Percentiles rank a stretch among this genome's conserved stretches.
phyloP scores from a whole-genome alignment of 2,797 vertebrate genomes.

The Sebastes diploproa region DNA sequence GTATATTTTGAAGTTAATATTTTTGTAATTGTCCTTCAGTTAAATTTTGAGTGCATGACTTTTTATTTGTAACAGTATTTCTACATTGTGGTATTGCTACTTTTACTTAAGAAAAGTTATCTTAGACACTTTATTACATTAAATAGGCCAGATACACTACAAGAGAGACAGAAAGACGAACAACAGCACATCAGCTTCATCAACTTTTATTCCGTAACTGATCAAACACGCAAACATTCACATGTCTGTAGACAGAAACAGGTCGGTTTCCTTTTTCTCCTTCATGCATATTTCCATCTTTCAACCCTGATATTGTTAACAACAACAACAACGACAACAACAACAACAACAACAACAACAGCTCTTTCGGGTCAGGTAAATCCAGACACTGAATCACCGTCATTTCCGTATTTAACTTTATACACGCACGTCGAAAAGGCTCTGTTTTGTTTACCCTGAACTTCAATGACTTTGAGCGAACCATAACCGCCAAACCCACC shows the following conservation, averaged over 20 bases:
- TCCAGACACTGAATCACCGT: conserved; percentile 57
- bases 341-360: conserved; percentile 13
- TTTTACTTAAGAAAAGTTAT: background rate
- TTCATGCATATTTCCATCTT: conserved; percentile 17
- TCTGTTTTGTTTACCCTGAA: conserved; percentile 24
- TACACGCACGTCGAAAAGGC: background rate
- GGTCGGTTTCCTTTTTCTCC: background rate
- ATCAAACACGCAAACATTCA: conserved; percentile 44
- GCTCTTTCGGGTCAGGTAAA: conserved; percentile 58
- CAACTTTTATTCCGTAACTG: conserved; percentile 61
- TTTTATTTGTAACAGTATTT: background rate
- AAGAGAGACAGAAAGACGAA: background rate
- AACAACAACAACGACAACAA: conserved; percentile 24
- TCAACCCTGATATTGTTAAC: conserved; percentile 2
- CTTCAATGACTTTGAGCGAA: conserved; percentile 11
- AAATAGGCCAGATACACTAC: background rate
- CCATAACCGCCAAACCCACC: background rate
- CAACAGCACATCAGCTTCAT: background rate
- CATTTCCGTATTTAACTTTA: conserved; percentile 56
- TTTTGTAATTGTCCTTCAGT: background rate
- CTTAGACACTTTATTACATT: rapidly evolving
- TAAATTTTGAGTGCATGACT: background rate
- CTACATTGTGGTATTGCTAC: background rate
- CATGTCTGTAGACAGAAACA: conserved; percentile 21
- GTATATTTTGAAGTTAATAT: too few species aligned